Evolutionary conservation across 1,140 invertebrate genomes (phyloP).

Genomic region (Triops longicaudatus): DNA sequence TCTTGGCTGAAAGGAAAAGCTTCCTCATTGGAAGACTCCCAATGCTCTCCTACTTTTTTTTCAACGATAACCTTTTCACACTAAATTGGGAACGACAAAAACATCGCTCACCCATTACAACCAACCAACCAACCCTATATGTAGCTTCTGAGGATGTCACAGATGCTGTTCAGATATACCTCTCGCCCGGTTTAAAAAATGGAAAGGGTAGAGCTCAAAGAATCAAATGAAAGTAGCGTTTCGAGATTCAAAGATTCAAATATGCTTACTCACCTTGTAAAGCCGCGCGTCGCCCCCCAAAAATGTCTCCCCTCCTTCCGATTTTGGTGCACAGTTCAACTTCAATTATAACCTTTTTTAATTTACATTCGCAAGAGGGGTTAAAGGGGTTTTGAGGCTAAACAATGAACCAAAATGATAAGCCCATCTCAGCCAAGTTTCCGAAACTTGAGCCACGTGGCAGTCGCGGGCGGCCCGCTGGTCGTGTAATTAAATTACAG

Average conservation of each 20-base stretch:
- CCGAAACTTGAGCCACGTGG: not conserved
- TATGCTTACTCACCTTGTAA: constrained; percentile 1
- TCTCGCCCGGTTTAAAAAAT: not conserved
- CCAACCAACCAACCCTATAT: not conserved
- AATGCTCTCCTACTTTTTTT: not conserved
- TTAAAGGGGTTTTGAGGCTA: not conserved
- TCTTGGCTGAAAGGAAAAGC: not conserved
- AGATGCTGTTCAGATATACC: not conserved
- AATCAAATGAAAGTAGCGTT: not conserved
- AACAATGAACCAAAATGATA: not conserved
- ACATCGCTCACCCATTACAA: not conserved
- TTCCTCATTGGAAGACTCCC: not conserved
- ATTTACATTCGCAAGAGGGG: not conserved
- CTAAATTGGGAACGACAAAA: not conserved
- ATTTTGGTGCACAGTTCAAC: not conserved
- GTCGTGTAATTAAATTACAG: not conserved
- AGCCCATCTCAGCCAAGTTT: not conserved
- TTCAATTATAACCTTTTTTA: not conserved
- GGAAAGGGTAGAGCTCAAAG: not conserved
- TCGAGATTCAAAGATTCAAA: not conserved
- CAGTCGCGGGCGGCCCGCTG: not conserved
- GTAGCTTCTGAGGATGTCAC: not conserved
- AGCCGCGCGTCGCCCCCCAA: not conserved
- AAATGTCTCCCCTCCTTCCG: not conserved
- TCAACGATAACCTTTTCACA: not conserved